Base-by-base conservation (phyloP, 2,888 invertebrate species). In the Pinctada fucata region DNA sequence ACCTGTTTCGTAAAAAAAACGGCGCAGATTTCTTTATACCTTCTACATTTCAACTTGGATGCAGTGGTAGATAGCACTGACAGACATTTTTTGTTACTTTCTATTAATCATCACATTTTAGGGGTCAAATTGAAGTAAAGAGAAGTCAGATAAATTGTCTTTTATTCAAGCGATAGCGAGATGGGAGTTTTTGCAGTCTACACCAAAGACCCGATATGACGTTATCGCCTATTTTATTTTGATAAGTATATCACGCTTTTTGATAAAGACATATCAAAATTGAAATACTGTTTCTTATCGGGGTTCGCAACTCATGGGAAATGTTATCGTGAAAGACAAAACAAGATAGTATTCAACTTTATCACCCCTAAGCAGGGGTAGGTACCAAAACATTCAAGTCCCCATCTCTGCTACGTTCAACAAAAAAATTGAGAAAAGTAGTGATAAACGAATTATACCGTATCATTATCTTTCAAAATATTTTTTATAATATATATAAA, bases 211-310 rank as follows among this genome's bases (percentile, higher is more conserved):
- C 58, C 71, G 51, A 71, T 50, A 16, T 72, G 45, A 58, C 51
- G 72, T 58, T 72, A 45, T 31, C 64, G 52, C 52, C 58, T 72
- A 65, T 50, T 67, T 13, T 67, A 47, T 70, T 73, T 58, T 75
- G 80, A 80, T 80, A 77, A 77, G 74, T 58, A 69, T 77, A 77
- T 80, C 80, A 76, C 80, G 65, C 49, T 66, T 66, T 52, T 73
- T 77, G 80, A 80, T 80, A 80, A 80, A 74, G 65, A 65, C 80
- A 80, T 77, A 80, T 80, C 80, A 80, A 80, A 79, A 80, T 74
- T 80, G 80, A 80, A 80, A 80, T 76, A 77, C 77, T 77, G 73
- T 77, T 77, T 73, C 66, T 77, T 80, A 80, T 80, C 80, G 45
- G 71, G 73, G 77, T 77, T 80, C 74, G 69, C 70, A 80, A 77